Base-by-base conservation (phyloP, 2,888 invertebrate species). In the Catocala sponsa region DNA sequence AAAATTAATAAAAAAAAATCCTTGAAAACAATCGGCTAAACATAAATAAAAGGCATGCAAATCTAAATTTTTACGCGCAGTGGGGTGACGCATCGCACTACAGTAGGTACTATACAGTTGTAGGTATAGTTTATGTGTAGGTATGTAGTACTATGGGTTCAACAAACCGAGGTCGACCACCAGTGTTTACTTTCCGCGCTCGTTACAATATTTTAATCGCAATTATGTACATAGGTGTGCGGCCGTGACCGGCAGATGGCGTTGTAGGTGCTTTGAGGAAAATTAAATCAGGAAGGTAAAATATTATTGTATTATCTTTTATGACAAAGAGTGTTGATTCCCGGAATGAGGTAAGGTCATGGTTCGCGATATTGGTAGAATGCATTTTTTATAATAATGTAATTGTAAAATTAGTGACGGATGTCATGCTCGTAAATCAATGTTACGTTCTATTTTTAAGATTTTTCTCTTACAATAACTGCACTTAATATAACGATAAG, bases 81-180 rank as follows among this genome's bases (percentile, higher is more conserved):
- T 4, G 0, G 12, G 25, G 59, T 76, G 56, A 68, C 49, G 58
- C 55, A 64, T 56, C 49, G 12, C 9, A 44, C 44, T n/a, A 13
- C 56, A 55, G 35, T 55, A 50, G 44, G 46, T 55, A 48, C 6
- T 46, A 46, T 42, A 49, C 9, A 33, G 33, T 51, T 42, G 47
- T 65, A 71, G 49, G 56, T 70, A 63, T 33, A 50, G 11, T 44
- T 7, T 15, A 15, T 49, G 47, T 65, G 44, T 65, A 74, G 67
- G 62, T 74, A 62, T 52, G 57, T 72, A 67, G 67, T 69, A 68
- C 64, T 74, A 75, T 53, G 57, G 38, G 76, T 68, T 78, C 78
- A 76, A 71, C 64, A 78, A 76, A 76, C 76, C 64, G 71, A 58
- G 71, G 76, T 73, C 67, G 25, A 15, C 49, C 43, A 61, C 54